Evolutionary conservation across 2,888 invertebrate genomes (phyloP).

Genomic region (Pogonocherus hispidulus): DNA sequence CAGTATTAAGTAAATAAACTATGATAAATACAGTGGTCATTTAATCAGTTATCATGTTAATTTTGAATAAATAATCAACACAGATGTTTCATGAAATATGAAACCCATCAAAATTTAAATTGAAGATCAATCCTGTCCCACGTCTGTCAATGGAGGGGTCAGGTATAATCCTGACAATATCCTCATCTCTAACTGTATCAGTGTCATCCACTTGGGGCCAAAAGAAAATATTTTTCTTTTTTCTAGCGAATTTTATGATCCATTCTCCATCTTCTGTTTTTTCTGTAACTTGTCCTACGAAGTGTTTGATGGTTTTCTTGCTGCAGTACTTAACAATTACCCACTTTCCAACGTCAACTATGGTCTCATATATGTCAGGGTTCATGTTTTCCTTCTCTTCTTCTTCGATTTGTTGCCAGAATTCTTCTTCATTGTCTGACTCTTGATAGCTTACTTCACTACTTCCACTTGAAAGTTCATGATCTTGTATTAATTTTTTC

Average conservation of each 20-base stretch:
- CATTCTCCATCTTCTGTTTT: slow-evolving; percentile 13
- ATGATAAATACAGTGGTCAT: neutral
- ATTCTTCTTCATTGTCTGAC: neutral
- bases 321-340: slow-evolving; percentile 19
- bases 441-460: neutral
- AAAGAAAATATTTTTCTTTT: slow-evolving; percentile 17
- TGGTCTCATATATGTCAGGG: neutral
- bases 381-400: neutral
- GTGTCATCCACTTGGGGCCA: slow-evolving; percentile 12
- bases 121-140: neutral
- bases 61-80: neutral
- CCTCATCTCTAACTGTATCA: slow-evolving; percentile 10
- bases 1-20: neutral
- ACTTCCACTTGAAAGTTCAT: too few relatives aligned
- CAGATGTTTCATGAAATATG: neutral
- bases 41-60: neutral
- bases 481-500: too few relatives aligned
- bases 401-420: neutral
- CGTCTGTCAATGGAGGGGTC: slow-evolving; percentile 10
- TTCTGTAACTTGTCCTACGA: slow-evolving; percentile 11
- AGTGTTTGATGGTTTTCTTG: too few relatives aligned
- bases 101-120: slow-evolving; percentile 1
- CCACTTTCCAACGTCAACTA: neutral
- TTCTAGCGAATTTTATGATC: slow-evolving; percentile 15
- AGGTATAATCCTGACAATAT: slow-evolving; percentile 20